Percentiles rank a stretch among this genome's conserved stretches.
phyloP scores from a whole-genome alignment of 1,140 invertebrate genomes.

The Dolichoris vasculosae region DNA sequence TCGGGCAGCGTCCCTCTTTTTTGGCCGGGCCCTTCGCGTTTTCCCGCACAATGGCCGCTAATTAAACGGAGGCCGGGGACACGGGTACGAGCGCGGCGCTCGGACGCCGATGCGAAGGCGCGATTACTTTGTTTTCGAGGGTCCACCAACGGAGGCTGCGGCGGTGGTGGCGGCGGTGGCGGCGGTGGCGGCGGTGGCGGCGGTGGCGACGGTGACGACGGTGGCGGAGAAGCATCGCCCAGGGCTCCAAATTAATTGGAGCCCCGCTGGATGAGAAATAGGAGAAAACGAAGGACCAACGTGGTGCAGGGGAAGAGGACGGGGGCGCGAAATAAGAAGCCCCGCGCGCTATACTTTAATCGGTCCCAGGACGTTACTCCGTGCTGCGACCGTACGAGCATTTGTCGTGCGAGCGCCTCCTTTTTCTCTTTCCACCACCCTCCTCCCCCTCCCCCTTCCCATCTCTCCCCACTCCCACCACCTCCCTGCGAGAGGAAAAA shows the following conservation, averaged over 20 bases:
- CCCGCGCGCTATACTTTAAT: slow-evolving; percentile 15
- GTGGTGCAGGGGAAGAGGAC: neutral
- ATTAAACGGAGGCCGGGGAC: slow-evolving; percentile 70
- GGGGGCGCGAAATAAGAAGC: slow-evolving; percentile 2
- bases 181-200: no score
- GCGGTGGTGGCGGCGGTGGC: no score
- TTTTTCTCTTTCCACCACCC: neutral
- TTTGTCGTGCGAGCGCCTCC: neutral
- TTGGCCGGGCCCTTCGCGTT: slow-evolving; percentile 53
- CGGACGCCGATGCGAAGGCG: slow-evolving; percentile 67
- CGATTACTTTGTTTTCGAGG: slow-evolving; percentile 74
- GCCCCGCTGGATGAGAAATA: slow-evolving; percentile 49
- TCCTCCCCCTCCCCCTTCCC: neutral
- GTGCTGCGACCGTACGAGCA: neutral
- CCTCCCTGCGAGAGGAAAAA: neutral
- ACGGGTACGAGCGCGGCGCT: slow-evolving; percentile 65
- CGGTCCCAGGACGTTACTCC: neutral
- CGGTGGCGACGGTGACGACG: no score
- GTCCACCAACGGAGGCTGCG: slow-evolving; percentile 57
- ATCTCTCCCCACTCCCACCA: neutral
- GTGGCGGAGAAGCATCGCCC: no score
- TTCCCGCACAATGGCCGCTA: slow-evolving; percentile 71
- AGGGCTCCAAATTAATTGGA: slow-evolving; percentile 72
- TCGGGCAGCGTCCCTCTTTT: slow-evolving; percentile 39
- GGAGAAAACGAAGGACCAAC: neutral